Conservation (phyloP, 2,797 vertebrate genomes). For the Peromyscus attwateri region DNA sequence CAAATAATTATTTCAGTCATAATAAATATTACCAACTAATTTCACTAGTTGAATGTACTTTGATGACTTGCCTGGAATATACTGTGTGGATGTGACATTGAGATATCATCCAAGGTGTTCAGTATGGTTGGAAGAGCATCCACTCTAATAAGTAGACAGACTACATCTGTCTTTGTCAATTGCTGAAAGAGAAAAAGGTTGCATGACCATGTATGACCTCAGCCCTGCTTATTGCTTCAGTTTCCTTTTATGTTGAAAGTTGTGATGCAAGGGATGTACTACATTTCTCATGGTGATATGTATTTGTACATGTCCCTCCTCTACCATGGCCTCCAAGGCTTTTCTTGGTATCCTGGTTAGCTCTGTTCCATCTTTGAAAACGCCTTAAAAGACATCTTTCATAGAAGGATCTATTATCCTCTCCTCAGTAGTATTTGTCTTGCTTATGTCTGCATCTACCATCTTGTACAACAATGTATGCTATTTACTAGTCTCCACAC, state of each 20-base stretch:
- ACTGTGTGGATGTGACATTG: neutral
- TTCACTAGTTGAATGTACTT: neutral
- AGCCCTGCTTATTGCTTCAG: neutral
- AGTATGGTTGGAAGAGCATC: neutral
- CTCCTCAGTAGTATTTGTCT: neutral
- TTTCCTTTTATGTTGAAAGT: neutral
- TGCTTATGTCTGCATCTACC: neutral
- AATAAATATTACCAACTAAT: neutral
- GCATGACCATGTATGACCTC: neutral
- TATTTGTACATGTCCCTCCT: neutral
- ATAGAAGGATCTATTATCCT: neutral
- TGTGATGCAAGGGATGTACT: neutral
- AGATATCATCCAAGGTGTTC: neutral
- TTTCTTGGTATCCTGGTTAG: neutral
- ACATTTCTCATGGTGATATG: neutral
- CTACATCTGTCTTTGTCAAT: neutral
- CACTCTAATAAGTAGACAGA: neutral
- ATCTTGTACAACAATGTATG: accelerated
- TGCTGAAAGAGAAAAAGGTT: neutral
- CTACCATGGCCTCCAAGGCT: neutral
- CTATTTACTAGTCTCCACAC: neutral
- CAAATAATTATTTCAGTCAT: neutral
- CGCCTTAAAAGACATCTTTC: neutral
- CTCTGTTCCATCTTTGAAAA: neutral
- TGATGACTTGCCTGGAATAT: neutral